phyloP scores from a whole-genome alignment of 2,888 invertebrate genomes.

The Trachelus tabidus region DNA sequence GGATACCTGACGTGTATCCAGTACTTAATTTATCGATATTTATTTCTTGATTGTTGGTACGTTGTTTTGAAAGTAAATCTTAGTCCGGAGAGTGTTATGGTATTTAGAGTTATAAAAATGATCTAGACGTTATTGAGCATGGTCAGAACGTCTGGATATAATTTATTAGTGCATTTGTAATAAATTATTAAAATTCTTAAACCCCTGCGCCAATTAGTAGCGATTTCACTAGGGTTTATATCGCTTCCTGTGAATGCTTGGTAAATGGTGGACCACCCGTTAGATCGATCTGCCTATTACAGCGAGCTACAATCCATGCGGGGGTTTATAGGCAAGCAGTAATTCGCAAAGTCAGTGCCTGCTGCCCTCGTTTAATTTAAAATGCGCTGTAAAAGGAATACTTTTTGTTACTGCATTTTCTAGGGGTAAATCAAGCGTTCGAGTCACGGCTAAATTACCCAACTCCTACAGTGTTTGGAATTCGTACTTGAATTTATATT shows the following conservation, averaged over 20 bases:
- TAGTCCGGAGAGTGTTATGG: background rate
- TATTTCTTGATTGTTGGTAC: background rate
- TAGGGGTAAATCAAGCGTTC: background rate
- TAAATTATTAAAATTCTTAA: background rate
- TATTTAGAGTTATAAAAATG: background rate
- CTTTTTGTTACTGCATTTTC: background rate
- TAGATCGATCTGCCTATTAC: background rate
- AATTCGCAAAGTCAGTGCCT: conserved; percentile 1
- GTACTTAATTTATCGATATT: background rate
- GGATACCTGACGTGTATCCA: background rate
- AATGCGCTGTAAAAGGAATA: background rate
- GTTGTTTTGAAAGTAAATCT: background rate
- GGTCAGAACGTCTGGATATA: background rate
- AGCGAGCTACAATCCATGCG: background rate
- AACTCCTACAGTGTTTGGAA: background rate
- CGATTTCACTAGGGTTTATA: background rate
- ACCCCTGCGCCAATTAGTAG: background rate
- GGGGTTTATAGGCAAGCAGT: background rate
- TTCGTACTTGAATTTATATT: background rate
- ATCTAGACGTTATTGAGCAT: background rate
- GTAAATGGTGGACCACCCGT: background rate
- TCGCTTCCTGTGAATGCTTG: background rate
- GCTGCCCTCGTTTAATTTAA: background rate
- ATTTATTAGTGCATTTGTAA: background rate
- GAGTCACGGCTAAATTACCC: background rate